Conservation (phyloP, 1,140 invertebrate species). For the Drosophila ambigua region DNA sequence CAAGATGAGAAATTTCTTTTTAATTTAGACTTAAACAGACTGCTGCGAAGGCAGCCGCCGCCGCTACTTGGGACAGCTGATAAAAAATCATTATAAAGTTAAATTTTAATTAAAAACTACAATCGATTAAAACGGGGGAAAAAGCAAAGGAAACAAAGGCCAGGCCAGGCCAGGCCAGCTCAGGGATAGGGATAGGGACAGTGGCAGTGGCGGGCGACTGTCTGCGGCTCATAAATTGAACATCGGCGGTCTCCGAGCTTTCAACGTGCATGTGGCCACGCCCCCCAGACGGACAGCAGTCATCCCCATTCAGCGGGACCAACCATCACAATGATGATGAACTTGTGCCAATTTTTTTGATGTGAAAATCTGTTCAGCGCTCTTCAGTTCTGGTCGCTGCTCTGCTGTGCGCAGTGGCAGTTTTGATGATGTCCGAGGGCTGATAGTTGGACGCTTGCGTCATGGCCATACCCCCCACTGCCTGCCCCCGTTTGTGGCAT, state of each 20-base stretch:
- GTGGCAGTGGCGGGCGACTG: slow-evolving; percentile 46
- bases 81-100: slow-evolving; percentile 84
- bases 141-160: neutral
- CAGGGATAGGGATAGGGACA: no score
- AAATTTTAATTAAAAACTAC: slow-evolving; percentile 84
- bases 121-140: slow-evolving; percentile 63
- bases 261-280: slow-evolving; percentile 68
- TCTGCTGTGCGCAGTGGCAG: slow-evolving; percentile 62
- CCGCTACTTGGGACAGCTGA: slow-evolving; percentile 66
- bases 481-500: slow-evolving; percentile 31
- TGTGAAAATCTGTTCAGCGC: slow-evolving; percentile 41
- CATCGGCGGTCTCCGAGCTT: slow-evolving; percentile 65
- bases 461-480: no score
- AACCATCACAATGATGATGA: slow-evolving; percentile 57
- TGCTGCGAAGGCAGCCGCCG: neutral
- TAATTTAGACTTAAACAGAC: slow-evolving; percentile 79
- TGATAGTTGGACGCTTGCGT: slow-evolving; percentile 31
- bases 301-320: no score
- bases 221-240: slow-evolving; percentile 83
- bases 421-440: slow-evolving; percentile 54
- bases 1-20: slow-evolving; percentile 83
- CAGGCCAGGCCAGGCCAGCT: neutral
- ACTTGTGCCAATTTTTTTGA: slow-evolving; percentile 75
- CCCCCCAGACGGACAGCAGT: slow-evolving; percentile 19
- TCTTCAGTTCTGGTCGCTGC: no score